Evolutionary conservation across 2,113 vertebrate species (phyloP), one percentile per base, ranked within the genome.

Genomic region (Ophiodon elongatus): DNA sequence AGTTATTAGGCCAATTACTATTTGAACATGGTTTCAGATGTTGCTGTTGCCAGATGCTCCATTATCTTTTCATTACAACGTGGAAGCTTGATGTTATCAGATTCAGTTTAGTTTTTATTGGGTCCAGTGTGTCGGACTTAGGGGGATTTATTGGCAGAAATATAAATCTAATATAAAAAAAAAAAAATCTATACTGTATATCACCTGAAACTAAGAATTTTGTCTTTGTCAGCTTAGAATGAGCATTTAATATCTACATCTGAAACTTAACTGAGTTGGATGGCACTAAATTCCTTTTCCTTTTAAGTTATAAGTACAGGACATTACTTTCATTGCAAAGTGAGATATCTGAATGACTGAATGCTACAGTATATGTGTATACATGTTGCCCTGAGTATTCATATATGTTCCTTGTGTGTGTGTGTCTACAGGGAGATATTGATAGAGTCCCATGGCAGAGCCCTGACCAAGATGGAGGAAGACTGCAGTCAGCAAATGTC

Each of bases 391-490:
- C 2, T 35, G 23, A 62, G 7, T 19, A 37, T 37, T 39, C 10
- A 41, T 27, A 3, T 14, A 8, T n/a, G 2, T 33, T 81, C 6
- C 39, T 23, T 79, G 56, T 68, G 4, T 68, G 25, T 72, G 11
- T 86, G 69, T 88, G 39, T 90, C 76, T 50, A 57, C 82, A 98
- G 97, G 90, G 94, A 97, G 75, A 62, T 92, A 82, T 89, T 96
- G 86, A 89, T 93, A 83, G 73, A 90, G 92, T 94, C 95, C 73
- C 95, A 97, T 92, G 87, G 94, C 85, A 95, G 89, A 91, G 95
- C 94, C 86, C 79, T 94, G 1, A 91, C 94, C 85, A 94, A 96
- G 89, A 94, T 97, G 91, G 96, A 97, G 88, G 94, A 96, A 82
- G 89, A 91, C 0, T 92, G 95, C 68, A 93, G 88, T 73, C 94